Conservation (phyloP, 2,888 invertebrate species). For the Acronicta alni region DNA sequence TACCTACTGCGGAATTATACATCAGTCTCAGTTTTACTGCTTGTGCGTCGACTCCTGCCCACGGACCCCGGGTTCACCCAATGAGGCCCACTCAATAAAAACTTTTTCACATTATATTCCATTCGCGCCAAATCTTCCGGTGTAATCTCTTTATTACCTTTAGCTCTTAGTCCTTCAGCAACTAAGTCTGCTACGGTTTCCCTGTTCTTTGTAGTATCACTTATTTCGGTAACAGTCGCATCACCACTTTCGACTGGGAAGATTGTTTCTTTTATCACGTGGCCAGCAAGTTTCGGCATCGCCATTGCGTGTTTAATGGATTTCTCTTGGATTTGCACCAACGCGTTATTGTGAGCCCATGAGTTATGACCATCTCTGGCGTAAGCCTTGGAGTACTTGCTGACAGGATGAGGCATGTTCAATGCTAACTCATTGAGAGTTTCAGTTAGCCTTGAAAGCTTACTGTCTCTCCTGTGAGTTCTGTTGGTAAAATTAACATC, state of each 20-base stretch:
- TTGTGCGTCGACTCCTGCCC: conserved; percentile 82
- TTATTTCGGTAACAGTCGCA: conserved; percentile 77
- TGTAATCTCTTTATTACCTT: conserved; percentile 79
- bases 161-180: conserved; percentile 71
- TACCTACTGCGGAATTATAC: conserved; percentile 79
- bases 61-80: conserved; percentile 75
- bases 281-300: conserved; percentile 68
- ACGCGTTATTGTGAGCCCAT: conserved; percentile 70
- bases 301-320: conserved; percentile 52
- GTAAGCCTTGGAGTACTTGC: conserved; percentile 80
- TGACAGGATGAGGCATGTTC: conserved; percentile 86
- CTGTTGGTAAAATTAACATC: conserved; percentile 77
- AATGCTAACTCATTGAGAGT: conserved; percentile 83
- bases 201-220: conserved; percentile 73
- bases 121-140: conserved; percentile 91
- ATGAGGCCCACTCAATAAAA: conserved; percentile 90
- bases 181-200: conserved; percentile 65
- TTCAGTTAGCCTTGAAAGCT: conserved; percentile 78
- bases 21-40: conserved; percentile 89
- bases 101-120: conserved; percentile 94
- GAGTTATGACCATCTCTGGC: conserved; percentile 72
- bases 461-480: conserved; percentile 74
- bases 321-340: conserved; percentile 65
- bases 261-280: conserved; percentile 80
- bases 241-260: conserved; percentile 83